Evolutionary conservation across 2,797 vertebrate genomes (phyloP), one percentile per base, ranked within the genome.

Genomic region (Lates japonicus): DNA sequence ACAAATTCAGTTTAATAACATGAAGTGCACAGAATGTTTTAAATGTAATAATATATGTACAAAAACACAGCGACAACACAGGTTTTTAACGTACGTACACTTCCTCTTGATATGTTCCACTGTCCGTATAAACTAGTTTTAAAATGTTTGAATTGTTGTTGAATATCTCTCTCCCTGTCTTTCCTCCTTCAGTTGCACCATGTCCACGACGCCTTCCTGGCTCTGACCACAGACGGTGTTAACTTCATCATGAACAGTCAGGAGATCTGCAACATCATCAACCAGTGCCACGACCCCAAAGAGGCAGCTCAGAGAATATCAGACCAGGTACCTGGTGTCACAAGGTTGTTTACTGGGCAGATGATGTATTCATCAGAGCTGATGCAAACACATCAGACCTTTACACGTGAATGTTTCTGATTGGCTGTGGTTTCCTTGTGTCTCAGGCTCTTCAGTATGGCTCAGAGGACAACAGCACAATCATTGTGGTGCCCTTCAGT

Each of bases 191-290:
- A 99, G 98, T 62, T 99, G 62, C 96, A 97, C 39, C 98, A 98
- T 0, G 96, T 94, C 0, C 93, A 97, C 0, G 98, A 99, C 83
- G 92, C 97, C 10, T 99, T 99, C 91, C 93, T 99, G 86, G 97
- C 97, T 6, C 96, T 99, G 88, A 99, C 98, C 55, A 99, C 98
- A 0, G 98, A 99, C 0, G 98, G 98, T 33, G 95, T 99, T 71
- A 99, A 99, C 95, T 98, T 99, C 89, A 99, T 98, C 17, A 97
- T 99, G 94, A 99, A 98, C 76, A 99, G 97, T 82, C 98, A 99
- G 84, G 98, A 99, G 93, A 99, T 99, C 90, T 99, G 98, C 41
- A 90, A 99, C 66, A 96, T 97, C 81, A 97, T 99, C 83, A 98
- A 94, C 89, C 97, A 98, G 90, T 98, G 98, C 85, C 95, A 97